These are phyloP conservation scores for Sipha maydis DNA, from an alignment of 2,888 invertebrate species.

Conservation along the genomic window DNA sequence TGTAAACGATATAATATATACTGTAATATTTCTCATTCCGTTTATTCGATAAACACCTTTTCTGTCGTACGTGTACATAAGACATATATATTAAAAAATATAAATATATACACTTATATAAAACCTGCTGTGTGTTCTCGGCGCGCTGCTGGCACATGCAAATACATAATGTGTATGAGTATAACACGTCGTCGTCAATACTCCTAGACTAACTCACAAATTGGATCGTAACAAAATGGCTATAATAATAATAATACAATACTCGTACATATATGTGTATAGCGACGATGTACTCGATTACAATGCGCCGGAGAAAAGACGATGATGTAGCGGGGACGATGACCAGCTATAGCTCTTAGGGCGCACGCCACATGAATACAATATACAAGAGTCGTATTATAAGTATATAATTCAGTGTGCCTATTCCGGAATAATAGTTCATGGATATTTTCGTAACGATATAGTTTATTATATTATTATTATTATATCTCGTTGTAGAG, in stretches of 20 bases:
- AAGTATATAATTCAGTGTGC: not conserved
- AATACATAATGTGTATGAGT: no score
- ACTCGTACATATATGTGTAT: not conserved
- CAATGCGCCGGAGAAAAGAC: not conserved
- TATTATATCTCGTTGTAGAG: not conserved
- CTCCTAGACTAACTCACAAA: not conserved
- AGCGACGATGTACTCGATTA: not conserved
- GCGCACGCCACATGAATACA: constrained; percentile 1
- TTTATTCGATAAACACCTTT: not conserved
- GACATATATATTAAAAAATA: no score
- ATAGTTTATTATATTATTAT: not conserved
- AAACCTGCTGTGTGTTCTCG: no score
- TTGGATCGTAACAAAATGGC: not conserved
- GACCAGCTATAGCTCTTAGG: not conserved
- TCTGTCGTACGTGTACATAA: not conserved
- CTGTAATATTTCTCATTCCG: not conserved
- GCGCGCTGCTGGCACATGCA: no score
- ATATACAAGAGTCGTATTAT: not conserved
- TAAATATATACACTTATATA: no score
- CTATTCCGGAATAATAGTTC: not conserved
- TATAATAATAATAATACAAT: not conserved
- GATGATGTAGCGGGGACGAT: not conserved
- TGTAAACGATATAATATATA: no score
- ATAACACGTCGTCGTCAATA: not conserved
- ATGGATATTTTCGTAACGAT: not conserved